Base-by-base conservation (phyloP, 2,888 invertebrate genomes). In the Drosophila mimica region DNA sequence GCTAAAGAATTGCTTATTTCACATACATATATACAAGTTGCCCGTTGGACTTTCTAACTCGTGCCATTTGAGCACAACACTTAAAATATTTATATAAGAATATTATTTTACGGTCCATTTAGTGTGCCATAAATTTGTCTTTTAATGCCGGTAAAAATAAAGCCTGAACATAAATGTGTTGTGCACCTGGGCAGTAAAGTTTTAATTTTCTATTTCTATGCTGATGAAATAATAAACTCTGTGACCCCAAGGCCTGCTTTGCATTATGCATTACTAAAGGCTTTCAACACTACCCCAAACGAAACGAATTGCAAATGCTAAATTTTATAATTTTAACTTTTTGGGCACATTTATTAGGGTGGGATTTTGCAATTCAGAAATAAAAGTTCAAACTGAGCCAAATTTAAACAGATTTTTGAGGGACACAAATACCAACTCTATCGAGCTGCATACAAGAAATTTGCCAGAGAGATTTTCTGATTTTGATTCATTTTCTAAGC, bases 181-280 rank as follows among this genome's bases (percentile, higher is more conserved):
- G 15, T 46, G 46, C 46, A 46, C 46, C 46, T 46, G 46, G 46
- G 25, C 25, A 46, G 4, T 46, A 46, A 46, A 46, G 28, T 46
- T 46, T 25, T 46, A 46, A 46, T 46, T 46, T 46, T 46, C 46
- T 25, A 15, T 46, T 46, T 46, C 25, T 46, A 46, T 46, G 46
- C 46, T 46, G 25, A 46, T 46, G 15, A 46, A 46, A 46, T 46
- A 46, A 46, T 46, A 46, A 46, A 25, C 15, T 46, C 46, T 25
- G 15, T 4, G 25, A 46, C 15, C 46, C 4, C 46, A 46, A 46
- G 46, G 25, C 25, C 20, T 15, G 28, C 15, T 25, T 46, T 46
- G 46, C 46, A 46, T 25, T 46, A 25, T 8, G 15, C 46, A 25
- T 46, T 4, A 46, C 13, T 7, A 13, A 46, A 46, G 43, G 13